Percentiles rank a stretch among this genome's conserved stretches.
phyloP scores from a whole-genome alignment of 1,140 invertebrate genomes.

The Drosophila ohnishii region DNA sequence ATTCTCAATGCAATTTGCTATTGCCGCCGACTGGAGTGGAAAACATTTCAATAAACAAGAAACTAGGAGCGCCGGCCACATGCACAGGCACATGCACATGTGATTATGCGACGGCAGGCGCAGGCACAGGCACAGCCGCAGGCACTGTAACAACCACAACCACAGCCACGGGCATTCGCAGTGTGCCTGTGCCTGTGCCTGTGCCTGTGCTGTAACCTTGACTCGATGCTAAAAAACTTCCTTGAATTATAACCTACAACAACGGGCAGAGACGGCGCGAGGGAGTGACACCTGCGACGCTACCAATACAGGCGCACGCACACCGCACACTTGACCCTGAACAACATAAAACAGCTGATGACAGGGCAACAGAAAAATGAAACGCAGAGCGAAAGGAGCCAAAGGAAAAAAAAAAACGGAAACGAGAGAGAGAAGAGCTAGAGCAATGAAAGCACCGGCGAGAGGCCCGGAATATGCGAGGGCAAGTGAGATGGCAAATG shows the following conservation, averaged over 20 bases:
- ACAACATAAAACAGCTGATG: slow-evolving; percentile 80
- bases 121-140: background rate
- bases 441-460: background rate
- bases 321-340: slow-evolving; percentile 72
- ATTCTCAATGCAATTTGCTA: slow-evolving; percentile 47
- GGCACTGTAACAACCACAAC: background rate
- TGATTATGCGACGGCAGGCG: slow-evolving; percentile 8
- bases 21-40: slow-evolving; percentile 32
- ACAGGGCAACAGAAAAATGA: slow-evolving; percentile 43
- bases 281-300: slow-evolving; percentile 65
- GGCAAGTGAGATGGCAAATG: slow-evolving; percentile 35
- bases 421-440: slow-evolving; percentile 1
- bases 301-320: slow-evolving; percentile 30
- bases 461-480: background rate
- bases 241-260: slow-evolving; percentile 66
- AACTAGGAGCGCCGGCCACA: slow-evolving; percentile 2
- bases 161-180: background rate
- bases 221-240: slow-evolving; percentile 66
- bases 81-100: background rate
- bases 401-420: background rate
- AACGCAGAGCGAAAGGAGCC: slow-evolving; percentile 1
- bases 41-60: slow-evolving; percentile 59
- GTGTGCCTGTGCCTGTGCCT: slow-evolving; percentile 3
- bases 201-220: slow-evolving; percentile 48
- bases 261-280: slow-evolving; percentile 13